These are phyloP conservation scores for Caenorhabditis macrosperma DNA, from an alignment of 2,888 invertebrate species.

Conservation along the genomic window DNA sequence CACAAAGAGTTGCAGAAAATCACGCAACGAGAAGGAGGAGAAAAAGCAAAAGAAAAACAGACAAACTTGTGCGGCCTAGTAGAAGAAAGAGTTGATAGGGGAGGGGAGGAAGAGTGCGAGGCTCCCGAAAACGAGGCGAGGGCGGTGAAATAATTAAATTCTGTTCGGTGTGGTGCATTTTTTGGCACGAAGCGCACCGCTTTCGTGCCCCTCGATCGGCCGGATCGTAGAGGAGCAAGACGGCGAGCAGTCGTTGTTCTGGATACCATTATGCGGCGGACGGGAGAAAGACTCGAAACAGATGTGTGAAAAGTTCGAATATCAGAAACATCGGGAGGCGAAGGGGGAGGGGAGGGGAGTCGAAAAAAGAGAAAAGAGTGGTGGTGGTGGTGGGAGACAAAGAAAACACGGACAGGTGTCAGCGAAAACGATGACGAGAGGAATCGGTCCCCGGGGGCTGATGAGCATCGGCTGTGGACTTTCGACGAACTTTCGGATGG, in stretches of 20 bases:
- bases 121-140: conserved; percentile 36
- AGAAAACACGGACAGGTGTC: conserved; percentile 50
- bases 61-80: conserved; percentile 30
- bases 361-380: conserved; percentile 25
- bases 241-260: background rate
- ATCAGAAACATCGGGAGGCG: conserved; percentile 38
- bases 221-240: background rate
- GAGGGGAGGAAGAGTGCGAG: conserved; percentile 40
- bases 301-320: conserved; percentile 55
- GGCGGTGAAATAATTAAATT: conserved; percentile 58
- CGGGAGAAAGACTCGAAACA: conserved; percentile 38
- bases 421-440: conserved; percentile 53
- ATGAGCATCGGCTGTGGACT: conserved; percentile 25
- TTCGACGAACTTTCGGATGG: conserved; percentile 31
- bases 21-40: conserved; percentile 8
- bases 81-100: conserved; percentile 35
- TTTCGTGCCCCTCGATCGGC: conserved; percentile 11
- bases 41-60: conserved; percentile 36
- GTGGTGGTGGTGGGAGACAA: conserved; percentile 15
- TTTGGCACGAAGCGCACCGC: conserved; percentile 30
- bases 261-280: conserved; percentile 21
- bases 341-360: background rate
- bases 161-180: conserved; percentile 53
- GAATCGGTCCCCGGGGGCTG: conserved; percentile 39
- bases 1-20: conserved; percentile 13